Evolutionary conservation across 2,113 vertebrate species (phyloP).

Genomic region (Anguilla rostrata): DNA sequence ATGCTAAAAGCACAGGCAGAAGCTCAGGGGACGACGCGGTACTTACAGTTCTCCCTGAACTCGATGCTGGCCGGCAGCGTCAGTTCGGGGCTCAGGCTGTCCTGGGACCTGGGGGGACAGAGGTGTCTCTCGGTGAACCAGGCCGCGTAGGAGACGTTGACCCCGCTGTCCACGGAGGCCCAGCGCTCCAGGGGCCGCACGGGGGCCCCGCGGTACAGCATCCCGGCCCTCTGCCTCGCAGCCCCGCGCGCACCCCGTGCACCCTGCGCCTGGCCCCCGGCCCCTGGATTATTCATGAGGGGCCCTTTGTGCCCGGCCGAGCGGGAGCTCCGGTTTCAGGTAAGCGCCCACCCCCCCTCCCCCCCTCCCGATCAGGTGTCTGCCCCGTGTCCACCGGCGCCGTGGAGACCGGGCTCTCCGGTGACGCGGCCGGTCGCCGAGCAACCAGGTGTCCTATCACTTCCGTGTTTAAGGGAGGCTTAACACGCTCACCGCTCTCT

Average conservation of each 20-base stretch:
- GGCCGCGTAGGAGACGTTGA: neutral
- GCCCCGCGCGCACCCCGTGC: neutral
- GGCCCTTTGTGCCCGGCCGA: neutral
- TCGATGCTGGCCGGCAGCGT: constrained; percentile 91
- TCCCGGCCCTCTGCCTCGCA: neutral
- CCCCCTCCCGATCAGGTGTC: neutral
- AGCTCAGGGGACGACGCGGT: neutral
- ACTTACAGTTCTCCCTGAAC: constrained; percentile 97
- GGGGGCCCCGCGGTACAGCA: constrained; percentile 25
- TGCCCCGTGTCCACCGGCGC: neutral
- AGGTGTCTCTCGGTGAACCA: constrained; percentile 40
- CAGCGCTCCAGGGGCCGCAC: constrained; percentile 32
- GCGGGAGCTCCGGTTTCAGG: constrained; percentile 10
- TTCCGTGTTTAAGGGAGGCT: neutral
- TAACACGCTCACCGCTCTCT: neutral
- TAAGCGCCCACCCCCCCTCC: neutral
- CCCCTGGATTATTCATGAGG: constrained; percentile 48
- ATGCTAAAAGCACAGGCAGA: neutral
- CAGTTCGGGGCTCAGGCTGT: constrained; percentile 77
- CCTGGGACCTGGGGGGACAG: constrained; percentile 77
- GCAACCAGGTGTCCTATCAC: neutral
- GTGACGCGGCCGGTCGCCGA: neutral
- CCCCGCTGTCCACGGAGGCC: constrained; percentile 27
- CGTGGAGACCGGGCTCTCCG: neutral
- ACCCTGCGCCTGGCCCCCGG: neutral